These are phyloP conservation scores for Dryobates pubescens DNA, from an alignment of 2,797 vertebrate species.

Conservation along the genomic window DNA sequence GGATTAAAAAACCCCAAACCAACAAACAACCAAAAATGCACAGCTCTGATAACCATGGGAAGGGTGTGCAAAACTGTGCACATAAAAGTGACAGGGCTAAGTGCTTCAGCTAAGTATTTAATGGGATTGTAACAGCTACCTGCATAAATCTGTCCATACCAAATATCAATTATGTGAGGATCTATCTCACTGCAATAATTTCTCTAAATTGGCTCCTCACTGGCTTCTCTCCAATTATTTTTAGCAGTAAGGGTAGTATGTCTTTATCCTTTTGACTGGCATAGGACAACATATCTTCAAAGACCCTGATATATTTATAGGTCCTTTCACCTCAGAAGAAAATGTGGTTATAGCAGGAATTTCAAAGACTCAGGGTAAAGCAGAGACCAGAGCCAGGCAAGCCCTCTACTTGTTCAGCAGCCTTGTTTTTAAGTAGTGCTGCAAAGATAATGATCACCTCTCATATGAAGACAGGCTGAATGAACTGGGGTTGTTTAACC, in stretches of 20 bases:
- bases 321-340: neutral
- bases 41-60: neutral
- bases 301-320: slow-evolving; percentile 8
- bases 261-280: slow-evolving; percentile 41
- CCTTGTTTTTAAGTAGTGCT: neutral
- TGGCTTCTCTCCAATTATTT: slow-evolving; percentile 14
- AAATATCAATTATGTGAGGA: slow-evolving; percentile 32
- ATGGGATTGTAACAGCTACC: slow-evolving; percentile 32
- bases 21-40: neutral
- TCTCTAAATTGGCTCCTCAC: slow-evolving; percentile 15
- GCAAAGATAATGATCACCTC: too few species aligned
- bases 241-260: neutral
- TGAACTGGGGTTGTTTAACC: too few species aligned
- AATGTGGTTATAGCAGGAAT: neutral
- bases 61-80: slow-evolving; percentile 21
- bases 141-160: slow-evolving; percentile 44
- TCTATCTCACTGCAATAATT: slow-evolving; percentile 19
- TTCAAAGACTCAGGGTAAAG: neutral
- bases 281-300: neutral
- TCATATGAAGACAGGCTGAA: too few species aligned
- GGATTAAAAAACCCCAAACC: neutral
- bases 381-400: neutral
- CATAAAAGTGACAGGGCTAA: slow-evolving; percentile 47
- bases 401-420: neutral
- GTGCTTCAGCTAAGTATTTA: slow-evolving; percentile 52